These are phyloP conservation scores for Pseudoatta argentina DNA, from an alignment of 1,140 invertebrate genomes.

Conservation along the genomic window DNA sequence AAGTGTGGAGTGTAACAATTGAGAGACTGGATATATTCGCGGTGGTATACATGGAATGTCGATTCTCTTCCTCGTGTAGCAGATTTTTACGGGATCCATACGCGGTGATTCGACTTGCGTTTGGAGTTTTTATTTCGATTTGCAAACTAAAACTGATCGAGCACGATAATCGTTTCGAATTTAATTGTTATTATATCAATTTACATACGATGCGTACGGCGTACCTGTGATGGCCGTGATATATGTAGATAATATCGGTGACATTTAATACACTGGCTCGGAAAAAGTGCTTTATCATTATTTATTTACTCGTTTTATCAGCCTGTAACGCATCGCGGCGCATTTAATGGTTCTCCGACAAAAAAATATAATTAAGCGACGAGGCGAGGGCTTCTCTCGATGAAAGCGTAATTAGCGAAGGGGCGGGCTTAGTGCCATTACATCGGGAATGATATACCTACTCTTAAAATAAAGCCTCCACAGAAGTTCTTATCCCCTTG, in stretches of 20 bases:
- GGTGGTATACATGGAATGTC: slow-evolving; percentile 7
- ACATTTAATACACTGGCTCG: neutral
- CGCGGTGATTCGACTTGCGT: neutral
- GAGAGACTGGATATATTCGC: neutral
- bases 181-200: slow-evolving; percentile 9
- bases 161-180: neutral
- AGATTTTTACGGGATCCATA: neutral
- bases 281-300: slow-evolving; percentile 28
- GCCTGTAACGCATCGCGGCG: slow-evolving; percentile 17
- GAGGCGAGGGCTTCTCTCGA: slow-evolving; percentile 11
- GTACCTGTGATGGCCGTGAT: neutral
- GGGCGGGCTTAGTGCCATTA: slow-evolving; percentile 43
- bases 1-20: slow-evolving; percentile 15
- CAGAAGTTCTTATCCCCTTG: slow-evolving; percentile 60
- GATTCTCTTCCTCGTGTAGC: neutral
- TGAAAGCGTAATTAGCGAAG: slow-evolving; percentile 59
- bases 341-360: slow-evolving; percentile 40
- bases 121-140: neutral
- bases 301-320: slow-evolving; percentile 51
- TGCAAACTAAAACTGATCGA: neutral
- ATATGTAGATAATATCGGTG: neutral
- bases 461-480: slow-evolving; percentile 60
- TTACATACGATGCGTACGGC: neutral
- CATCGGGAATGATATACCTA: slow-evolving; percentile 50
- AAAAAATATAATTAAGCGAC: slow-evolving; percentile 60